These are phyloP conservation scores for Rostratula benghalensis DNA, from an alignment of 2,113 vertebrate species.

Conservation along the genomic window DNA sequence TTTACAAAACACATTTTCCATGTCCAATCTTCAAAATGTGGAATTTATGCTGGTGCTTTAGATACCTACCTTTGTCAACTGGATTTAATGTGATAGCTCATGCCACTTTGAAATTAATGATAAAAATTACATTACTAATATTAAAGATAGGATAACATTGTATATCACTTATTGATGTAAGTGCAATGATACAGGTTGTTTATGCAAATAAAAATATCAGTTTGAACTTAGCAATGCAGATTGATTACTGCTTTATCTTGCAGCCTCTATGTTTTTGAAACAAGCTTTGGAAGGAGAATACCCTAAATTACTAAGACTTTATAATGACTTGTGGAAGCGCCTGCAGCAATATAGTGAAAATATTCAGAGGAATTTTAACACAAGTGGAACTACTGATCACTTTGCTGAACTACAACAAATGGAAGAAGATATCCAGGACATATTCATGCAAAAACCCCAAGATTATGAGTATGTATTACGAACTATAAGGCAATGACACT, in stretches of 20 bases:
- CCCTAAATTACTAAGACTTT: constrained; percentile 91
- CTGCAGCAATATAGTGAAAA: constrained; percentile 90
- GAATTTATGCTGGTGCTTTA: background rate
- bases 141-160: background rate
- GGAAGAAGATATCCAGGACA: constrained; percentile 84
- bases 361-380: constrained; percentile 83
- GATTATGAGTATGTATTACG: constrained; percentile 88
- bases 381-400: constrained; percentile 76
- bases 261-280: constrained; percentile 92
- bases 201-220: background rate
- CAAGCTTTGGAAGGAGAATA: constrained; percentile 98
- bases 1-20: background rate
- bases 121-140: background rate
- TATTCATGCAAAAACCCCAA: constrained; percentile 83
- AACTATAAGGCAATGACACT: background rate
- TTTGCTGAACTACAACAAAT: constrained; percentile 72
- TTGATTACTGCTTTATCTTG: constrained; percentile 33
- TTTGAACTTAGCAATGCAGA: background rate
- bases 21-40: background rate
- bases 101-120: background rate
- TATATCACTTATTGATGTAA: background rate
- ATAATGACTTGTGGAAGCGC: constrained; percentile 96
- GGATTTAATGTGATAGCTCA: background rate
- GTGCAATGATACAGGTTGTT: background rate
- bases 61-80: background rate